Evolutionary conservation across 2,797 vertebrate genomes (phyloP), one percentile per base, ranked within the genome.

Genomic region (Echiichthys vipera): DNA sequence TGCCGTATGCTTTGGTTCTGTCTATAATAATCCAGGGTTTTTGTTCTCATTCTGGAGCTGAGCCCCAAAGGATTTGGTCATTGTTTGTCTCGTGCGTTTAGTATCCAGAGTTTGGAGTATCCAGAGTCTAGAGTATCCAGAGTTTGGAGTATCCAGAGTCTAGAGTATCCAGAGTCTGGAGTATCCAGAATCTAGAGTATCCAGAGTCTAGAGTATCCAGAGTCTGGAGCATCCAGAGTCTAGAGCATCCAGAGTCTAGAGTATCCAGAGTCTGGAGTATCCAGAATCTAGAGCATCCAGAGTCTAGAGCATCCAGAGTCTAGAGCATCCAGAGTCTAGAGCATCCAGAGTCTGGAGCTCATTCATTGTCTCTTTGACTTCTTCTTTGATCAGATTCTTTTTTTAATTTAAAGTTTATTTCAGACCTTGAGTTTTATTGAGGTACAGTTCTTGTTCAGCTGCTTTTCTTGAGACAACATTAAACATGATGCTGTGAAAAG

Each of bases 131-230:
- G n/a, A 40, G 9, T 13, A n/a, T 42, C 24, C n/a, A n/a, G n/a
- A n/a, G n/a, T n/a, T n/a, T n/a, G n/a, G n/a, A n/a, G n/a, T n/a
- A 63, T 27, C 20, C 45, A 54, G 50, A 55, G 36, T 24, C 29
- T 64, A 7, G n/a, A n/a, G n/a, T n/a, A n/a, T n/a, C 11, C 24
- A 1, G 11, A 25, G 2, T n/a, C 22, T 1, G 10, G 17, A 8
- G n/a, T 13, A 63, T 27, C 20, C 45, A 54, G 50, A 55, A 45
- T 24, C 29, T 64, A 7, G n/a, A 40, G 9, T 13, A n/a, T n/a
- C n/a, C n/a, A n/a, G n/a, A n/a, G n/a, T n/a, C n/a, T n/a, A n/a
- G n/a, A n/a, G n/a, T n/a, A n/a, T n/a, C 11, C 24, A 1, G 11
- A 25, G 2, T n/a, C 22, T 1, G 10, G 17, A 8, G n/a, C 8